Conservation (phyloP, 2,888 invertebrate genomes). For the Drosophila planitibia region DNA sequence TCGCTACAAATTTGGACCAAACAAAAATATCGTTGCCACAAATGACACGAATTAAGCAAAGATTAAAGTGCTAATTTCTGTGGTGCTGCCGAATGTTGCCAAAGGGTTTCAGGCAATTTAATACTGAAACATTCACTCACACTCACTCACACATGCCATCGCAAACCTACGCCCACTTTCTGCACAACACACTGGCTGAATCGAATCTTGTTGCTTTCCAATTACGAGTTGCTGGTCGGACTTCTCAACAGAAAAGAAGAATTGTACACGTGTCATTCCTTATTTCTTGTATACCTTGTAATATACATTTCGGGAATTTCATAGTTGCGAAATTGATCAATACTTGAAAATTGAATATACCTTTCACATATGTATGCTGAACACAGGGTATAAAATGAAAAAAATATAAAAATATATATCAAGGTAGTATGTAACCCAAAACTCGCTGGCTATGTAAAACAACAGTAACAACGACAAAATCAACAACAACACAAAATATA, state of each 20-base stretch:
- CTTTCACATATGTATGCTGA: not conserved
- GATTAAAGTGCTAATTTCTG: slow-evolving; percentile 69
- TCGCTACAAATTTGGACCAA: slow-evolving; percentile 53
- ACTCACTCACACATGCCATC: slow-evolving; percentile 5
- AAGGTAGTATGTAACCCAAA: slow-evolving; percentile 28
- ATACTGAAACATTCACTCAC: slow-evolving; percentile 7
- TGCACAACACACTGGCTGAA: not conserved
- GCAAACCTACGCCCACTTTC: not conserved
- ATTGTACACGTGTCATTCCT: slow-evolving; percentile 10
- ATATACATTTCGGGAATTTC: not conserved
- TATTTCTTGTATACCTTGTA: not conserved
- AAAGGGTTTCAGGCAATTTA: slow-evolving; percentile 62
- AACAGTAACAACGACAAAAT: slow-evolving; percentile 24
- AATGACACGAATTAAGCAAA: slow-evolving; percentile 73
- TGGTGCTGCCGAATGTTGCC: slow-evolving; percentile 42
- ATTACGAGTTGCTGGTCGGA: slow-evolving; percentile 48
- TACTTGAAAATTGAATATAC: not conserved
- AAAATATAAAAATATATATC: not conserved
- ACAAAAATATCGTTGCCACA: slow-evolving; percentile 55
- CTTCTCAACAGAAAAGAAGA: slow-evolving; percentile 16
- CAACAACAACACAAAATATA: slow-evolving; percentile 23
- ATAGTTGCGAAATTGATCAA: not conserved
- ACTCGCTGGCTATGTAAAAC: slow-evolving; percentile 27
- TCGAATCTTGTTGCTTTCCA: slow-evolving; percentile 42
- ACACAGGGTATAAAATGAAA: slow-evolving; percentile 21